These are phyloP conservation scores for Orgyia antiqua DNA, from an alignment of 2,888 invertebrate species.

Conservation along the genomic window DNA sequence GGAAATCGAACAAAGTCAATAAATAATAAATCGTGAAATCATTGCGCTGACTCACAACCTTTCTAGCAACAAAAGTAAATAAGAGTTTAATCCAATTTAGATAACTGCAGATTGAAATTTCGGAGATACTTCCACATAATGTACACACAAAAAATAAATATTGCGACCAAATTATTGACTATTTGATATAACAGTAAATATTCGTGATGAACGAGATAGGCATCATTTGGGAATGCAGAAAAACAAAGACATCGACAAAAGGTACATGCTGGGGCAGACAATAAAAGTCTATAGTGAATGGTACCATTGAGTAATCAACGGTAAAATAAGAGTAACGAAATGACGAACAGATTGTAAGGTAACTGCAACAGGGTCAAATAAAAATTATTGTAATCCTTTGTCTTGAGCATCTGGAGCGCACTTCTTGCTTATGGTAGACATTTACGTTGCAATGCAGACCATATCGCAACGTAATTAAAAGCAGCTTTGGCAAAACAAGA, in stretches of 20 bases:
- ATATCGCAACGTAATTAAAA: conserved; percentile 30
- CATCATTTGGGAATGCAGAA: conserved; percentile 47
- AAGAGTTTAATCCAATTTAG: conserved; percentile 44
- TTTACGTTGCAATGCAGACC: conserved; percentile 26
- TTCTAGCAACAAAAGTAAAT: conserved; percentile 32
- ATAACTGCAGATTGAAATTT: conserved; percentile 43
- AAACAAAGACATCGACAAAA: conserved; percentile 46
- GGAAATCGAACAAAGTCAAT: too few species aligned
- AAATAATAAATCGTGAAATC: too few species aligned
- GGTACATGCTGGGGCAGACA: conserved; percentile 39
- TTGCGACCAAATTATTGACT: conserved; percentile 42
- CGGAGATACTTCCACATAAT: conserved; percentile 29
- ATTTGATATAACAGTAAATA: conserved; percentile 53
- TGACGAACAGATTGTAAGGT: conserved; percentile 33
- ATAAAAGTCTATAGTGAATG: conserved; percentile 39
- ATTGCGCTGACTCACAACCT: conserved; percentile 38
- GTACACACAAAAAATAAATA: conserved; percentile 40
- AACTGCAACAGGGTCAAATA: conserved; percentile 26
- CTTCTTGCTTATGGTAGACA: conserved; percentile 12
- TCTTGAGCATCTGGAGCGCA: conserved; percentile 14
- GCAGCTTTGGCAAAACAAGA: conserved; percentile 17
- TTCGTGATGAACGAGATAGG: conserved; percentile 51
- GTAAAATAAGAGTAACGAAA: conserved; percentile 44
- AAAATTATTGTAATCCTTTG: conserved; percentile 27
- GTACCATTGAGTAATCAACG: conserved; percentile 47